Base-by-base conservation (phyloP, 2,888 invertebrate species). In the Xestia c-nigrum region DNA sequence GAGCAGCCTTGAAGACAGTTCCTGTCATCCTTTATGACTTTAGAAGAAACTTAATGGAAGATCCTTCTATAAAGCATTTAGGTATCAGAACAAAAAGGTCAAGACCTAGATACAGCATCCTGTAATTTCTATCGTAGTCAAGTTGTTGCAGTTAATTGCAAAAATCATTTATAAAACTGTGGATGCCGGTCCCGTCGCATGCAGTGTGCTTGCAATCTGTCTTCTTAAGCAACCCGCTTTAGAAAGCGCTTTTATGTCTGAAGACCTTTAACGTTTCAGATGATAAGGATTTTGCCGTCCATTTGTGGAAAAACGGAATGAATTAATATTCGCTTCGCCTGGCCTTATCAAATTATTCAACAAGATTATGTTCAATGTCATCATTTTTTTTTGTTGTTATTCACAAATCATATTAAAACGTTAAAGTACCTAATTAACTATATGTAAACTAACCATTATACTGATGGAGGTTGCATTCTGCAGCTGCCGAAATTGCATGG, bases 131-230 rank as follows among this genome's bases (percentile, higher is more conserved):
- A 65, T 75, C 5, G 47, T 24, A 50, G 63, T 38, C 19, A 57
- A 63, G 43, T 31, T 64, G 68, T 24, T 46, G 38, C n/a, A 68
- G 19, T 21, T 47, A 68, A 72, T 69, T n/a, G 50, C 38, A n/a
- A n/a, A 21, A 21, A n/a, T 55, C 55, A n/a, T n/a, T 77, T 83
- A 57, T 70, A 24, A 61, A 68, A 21, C 40, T 5, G 47, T 16
- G 14, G 21, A 21, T 40, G 12, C 5, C n/a, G n/a, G 9, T 2
- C 46, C 31, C 14, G 55, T 72, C 78, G 38, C n/a, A 19, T 24
- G 57, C 55, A 40, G n/a, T n/a, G 24, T 10, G 55, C 24, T 19
- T 38, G 65, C 68, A 78, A 78, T 83, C 78, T 47, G 14, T 72
- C 31, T 69, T 65, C 19, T 43, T 40, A 40, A 21, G 24, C 40